phyloP scores from a whole-genome alignment of 2,888 invertebrate genomes.

The Lathronympha strigana region DNA sequence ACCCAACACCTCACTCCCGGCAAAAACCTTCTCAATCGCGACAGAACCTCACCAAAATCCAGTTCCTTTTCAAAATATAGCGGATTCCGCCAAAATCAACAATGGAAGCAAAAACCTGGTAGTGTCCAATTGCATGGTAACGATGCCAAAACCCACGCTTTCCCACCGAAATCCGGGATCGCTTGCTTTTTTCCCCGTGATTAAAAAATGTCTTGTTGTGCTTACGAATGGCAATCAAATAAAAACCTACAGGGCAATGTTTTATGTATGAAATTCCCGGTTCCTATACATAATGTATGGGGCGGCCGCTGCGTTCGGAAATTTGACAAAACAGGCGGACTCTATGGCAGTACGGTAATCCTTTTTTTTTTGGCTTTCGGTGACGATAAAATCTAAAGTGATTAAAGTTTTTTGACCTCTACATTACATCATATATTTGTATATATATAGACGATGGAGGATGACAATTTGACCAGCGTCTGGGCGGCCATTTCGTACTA shows the following conservation, averaged over 20 bases:
- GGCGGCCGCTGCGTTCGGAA: constrained; percentile 70
- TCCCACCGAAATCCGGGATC: constrained; percentile 75
- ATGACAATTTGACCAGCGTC: background rate
- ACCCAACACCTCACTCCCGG: constrained; percentile 11
- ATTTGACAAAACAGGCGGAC: constrained; percentile 77
- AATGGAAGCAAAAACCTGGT: constrained; percentile 62
- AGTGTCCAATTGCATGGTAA: constrained; percentile 68
- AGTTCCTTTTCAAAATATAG: constrained; percentile 60
- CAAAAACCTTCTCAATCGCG: constrained; percentile 27
- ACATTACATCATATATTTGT: constrained; percentile 4
- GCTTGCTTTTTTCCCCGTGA: constrained; percentile 71
- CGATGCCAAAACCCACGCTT: constrained; percentile 64
- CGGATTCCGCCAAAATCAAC: constrained; percentile 60
- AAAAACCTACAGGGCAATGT: constrained; percentile 82
- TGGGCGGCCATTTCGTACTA: too few species aligned
- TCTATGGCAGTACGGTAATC: constrained; percentile 67
- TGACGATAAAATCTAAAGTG: constrained; percentile 62
- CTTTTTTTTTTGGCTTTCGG: constrained; percentile 65
- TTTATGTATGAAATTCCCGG: constrained; percentile 78
- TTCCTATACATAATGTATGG: constrained; percentile 80
- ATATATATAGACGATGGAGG: background rate
- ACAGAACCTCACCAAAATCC: constrained; percentile 51
- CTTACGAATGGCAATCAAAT: constrained; percentile 76
- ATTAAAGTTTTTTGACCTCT: constrained; percentile 28
- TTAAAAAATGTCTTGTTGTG: constrained; percentile 67